These are phyloP conservation scores for Phytoseiulus persimilis DNA, from an alignment of 2,888 invertebrate genomes.

Conservation along the genomic window DNA sequence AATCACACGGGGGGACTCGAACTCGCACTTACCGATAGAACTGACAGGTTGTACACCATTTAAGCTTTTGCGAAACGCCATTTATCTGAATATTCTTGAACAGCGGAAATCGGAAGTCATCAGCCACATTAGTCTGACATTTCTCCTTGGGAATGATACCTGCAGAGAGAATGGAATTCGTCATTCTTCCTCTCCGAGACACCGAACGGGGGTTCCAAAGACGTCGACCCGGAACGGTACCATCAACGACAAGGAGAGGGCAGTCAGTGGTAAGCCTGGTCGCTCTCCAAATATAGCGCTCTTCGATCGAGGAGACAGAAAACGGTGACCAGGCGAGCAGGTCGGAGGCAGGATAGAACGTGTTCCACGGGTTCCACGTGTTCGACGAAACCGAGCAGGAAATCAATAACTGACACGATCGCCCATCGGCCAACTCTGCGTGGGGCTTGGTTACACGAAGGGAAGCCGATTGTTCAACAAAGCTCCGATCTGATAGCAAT, in stretches of 20 bases:
- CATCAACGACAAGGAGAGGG: not conserved
- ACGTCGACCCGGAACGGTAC: not conserved
- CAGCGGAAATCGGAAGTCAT: slow-evolving; percentile 89
- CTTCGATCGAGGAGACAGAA: not conserved
- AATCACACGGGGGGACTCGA: not conserved
- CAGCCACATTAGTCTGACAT: slow-evolving; percentile 85
- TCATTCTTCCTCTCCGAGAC: not conserved
- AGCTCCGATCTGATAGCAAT: not conserved
- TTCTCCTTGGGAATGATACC: slow-evolving; percentile 95
- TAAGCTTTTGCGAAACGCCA: slow-evolving; percentile 97
- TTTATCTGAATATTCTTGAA: slow-evolving; percentile 97
- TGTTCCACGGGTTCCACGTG: not conserved
- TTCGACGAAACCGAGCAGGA: not conserved
- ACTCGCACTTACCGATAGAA: slow-evolving; percentile 67
- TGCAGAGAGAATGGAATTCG: not conserved
- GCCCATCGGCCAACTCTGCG: not conserved
- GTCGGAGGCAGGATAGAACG: not conserved
- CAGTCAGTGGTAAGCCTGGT: not conserved
- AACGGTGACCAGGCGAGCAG: not conserved
- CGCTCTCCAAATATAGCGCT: not conserved
- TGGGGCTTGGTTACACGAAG: not conserved
- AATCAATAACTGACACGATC: not conserved
- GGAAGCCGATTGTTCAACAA: not conserved
- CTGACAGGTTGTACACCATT: slow-evolving; percentile 99
- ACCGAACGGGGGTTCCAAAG: not conserved